These are phyloP conservation scores for Corydoras maculifer DNA, from an alignment of 2,113 vertebrate genomes.

Conservation along the genomic window DNA sequence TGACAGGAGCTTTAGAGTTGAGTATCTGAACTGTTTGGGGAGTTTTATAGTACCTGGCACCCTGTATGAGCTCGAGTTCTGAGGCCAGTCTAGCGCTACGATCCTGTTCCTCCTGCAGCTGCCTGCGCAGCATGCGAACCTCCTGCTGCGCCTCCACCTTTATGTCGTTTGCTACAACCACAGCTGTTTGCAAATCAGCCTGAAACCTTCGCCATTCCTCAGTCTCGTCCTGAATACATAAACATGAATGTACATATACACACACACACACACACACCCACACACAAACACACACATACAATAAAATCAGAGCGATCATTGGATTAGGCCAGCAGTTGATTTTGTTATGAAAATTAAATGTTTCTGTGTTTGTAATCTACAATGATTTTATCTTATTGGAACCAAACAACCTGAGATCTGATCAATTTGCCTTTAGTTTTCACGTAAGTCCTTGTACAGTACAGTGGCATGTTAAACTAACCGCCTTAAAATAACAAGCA, in stretches of 20 bases:
- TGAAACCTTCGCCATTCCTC: constrained; percentile 95
- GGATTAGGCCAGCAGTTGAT: too few species aligned
- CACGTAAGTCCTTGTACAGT: too few species aligned
- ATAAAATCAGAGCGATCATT: too few species aligned
- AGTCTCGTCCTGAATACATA: constrained; percentile 75
- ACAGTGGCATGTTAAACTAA: too few species aligned
- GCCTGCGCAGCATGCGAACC: constrained; percentile 76
- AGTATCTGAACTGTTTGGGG: constrained; percentile 25
- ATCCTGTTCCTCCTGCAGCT: constrained; percentile 88
- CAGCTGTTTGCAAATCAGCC: constrained; percentile 92
- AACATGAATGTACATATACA: neutral
- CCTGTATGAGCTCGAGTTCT: constrained; percentile 81
- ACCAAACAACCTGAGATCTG: too few species aligned
- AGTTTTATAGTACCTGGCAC: constrained; percentile 69
- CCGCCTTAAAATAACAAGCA: too few species aligned
- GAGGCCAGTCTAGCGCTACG: constrained; percentile 73
- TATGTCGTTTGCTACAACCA: constrained; percentile 96
- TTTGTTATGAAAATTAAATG: too few species aligned
- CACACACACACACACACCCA: neutral
- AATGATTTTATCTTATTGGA: too few species aligned
- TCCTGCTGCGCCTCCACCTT: constrained; percentile 97
- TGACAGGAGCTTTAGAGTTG: neutral
- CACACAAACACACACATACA: neutral
- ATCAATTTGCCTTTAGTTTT: too few species aligned
- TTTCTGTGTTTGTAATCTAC: too few species aligned